These are phyloP conservation scores for Orientallactaga bullata DNA, from an alignment of 2,113 vertebrate genomes.

Conservation along the genomic window DNA sequence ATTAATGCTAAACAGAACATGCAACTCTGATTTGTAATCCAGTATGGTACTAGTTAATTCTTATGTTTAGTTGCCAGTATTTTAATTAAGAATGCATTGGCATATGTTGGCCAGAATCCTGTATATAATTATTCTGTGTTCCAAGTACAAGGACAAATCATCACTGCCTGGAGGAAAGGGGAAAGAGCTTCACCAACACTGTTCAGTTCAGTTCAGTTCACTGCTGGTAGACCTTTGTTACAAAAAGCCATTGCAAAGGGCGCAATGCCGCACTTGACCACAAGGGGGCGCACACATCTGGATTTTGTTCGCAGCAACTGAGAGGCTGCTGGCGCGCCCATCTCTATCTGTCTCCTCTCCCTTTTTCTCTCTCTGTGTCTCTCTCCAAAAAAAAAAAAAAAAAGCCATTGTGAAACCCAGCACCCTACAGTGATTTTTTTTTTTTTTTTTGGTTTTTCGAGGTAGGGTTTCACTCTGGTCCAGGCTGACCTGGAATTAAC, in stretches of 20 bases:
- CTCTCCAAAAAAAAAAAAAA: too few relatives aligned
- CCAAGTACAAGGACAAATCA: not conserved
- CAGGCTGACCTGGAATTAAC: too few relatives aligned
- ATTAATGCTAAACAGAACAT: not conserved
- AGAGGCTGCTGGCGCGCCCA: too few relatives aligned
- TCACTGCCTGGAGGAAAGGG: not conserved
- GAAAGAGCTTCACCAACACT: not conserved
- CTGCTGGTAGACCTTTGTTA: not conserved
- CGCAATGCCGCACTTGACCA: too few relatives aligned
- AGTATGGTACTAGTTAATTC: not conserved
- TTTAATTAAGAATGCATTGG: conserved; percentile 56
- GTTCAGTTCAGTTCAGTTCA: not conserved
- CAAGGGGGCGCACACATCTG: too few relatives aligned
- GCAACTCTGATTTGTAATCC: conserved; percentile 6
- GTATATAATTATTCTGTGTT: not conserved
- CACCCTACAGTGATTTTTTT: not conserved
- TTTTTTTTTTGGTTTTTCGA: too few relatives aligned
- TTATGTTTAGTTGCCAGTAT: not conserved
- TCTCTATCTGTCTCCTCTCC: too few relatives aligned
- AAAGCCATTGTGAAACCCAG: conserved; percentile 9
- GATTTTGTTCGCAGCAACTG: too few relatives aligned
- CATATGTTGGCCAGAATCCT: conserved; percentile 36
- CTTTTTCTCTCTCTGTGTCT: too few relatives aligned
- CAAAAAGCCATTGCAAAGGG: not conserved
- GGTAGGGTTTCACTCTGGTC: too few relatives aligned